Base-by-base conservation (phyloP, 2,888 invertebrate species). In the Caenorhabditis uteleia region DNA sequence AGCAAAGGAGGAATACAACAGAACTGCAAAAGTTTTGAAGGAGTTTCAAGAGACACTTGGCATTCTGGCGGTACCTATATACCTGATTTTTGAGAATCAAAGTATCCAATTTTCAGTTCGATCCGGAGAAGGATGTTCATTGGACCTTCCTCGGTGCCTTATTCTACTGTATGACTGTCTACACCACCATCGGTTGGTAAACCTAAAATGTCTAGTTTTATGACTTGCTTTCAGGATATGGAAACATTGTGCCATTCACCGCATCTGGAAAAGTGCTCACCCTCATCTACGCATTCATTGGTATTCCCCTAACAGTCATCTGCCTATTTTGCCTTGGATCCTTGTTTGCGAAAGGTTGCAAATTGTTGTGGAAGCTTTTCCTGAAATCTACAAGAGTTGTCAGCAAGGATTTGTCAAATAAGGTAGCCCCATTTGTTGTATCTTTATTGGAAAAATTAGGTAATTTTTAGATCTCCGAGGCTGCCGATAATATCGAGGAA, bases 111-210 rank as follows among this genome's bases (percentile, higher is more conserved):
- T 51, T 67, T 23, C 23, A 60, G 56, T 65, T 68, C 12, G 74
- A 75, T 54, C 49, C 68, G 14, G 64, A 71, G 20, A 71, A 65
- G 26, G 65, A 75, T 42, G 44, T 54, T 33, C 65, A 75, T 48
- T 79, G 79, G 79, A 70, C 72, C 3, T 69, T 78, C 42, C 65
- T 68, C 44, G 79, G 79, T 8, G 64, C 80, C 1, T 60, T 79
- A 43, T 82, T 82, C 68, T 82, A 76, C 53, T 74, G 77, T 25
- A 74, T 78, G 65, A 81, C 82, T 8, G 77, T 82, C 21, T 82
- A 82, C 67, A 82, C 82, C 1, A 82, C 82, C 2, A 82, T 82
- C 50, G 93, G 93, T 64, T 14, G 34, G 48, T 36, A n/a, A n/a
- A n/a, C n/a, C n/a, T n/a, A n/a, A 42, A 2, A 18, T 26, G 36